Base-by-base conservation (phyloP, 2,888 invertebrate genomes). In the Lochmaea capreae region DNA sequence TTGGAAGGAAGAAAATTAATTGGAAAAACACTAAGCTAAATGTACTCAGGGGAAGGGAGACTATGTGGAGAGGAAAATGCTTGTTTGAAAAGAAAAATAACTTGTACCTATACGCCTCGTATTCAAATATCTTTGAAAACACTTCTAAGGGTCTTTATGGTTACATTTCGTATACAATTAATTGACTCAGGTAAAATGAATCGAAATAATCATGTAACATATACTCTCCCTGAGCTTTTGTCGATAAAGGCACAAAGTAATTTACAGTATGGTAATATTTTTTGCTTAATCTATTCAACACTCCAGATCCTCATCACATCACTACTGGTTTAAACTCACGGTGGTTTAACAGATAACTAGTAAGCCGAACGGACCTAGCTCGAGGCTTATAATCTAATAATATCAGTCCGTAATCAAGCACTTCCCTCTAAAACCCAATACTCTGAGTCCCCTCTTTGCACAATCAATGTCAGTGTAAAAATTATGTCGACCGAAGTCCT, bases 331-430 rank as follows among this genome's bases (percentile, higher is more conserved):
- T 61, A 69, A 59, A 71, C 71, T 63, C 57, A 68, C 71, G 72
- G 70, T 74, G 79, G 74, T 78, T 77, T 76, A 78, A 73, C 77
- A 77, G 78, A 78, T 76, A 74, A 75, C 77, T 72, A 76, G 76
- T 79, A 79, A 76, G 77, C 79, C 75, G 76, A 73, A 76, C 76
- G 79, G 77, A 76, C 79, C 78, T 79, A 69, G 76, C 80, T 70
- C 74, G 78, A 79, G 83, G 83, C 83, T 76, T 80, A 83, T 84
- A 84, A 84, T 84, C 84, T 83, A 84, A 84, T 84, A 84, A 84
- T 84, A 81, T 83, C 83, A 81, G 80, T 81, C 81, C 82, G 84
- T 84, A 84, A 84, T 84, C 84, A 84, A 83, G 82, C 80, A 82
- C 79, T 83, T 70, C 76, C 65, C 72, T 63, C 63, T 68, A 71